These are phyloP conservation scores for Aphelocoma coerulescens DNA, from an alignment of 2,113 vertebrate species.

Conservation along the genomic window DNA sequence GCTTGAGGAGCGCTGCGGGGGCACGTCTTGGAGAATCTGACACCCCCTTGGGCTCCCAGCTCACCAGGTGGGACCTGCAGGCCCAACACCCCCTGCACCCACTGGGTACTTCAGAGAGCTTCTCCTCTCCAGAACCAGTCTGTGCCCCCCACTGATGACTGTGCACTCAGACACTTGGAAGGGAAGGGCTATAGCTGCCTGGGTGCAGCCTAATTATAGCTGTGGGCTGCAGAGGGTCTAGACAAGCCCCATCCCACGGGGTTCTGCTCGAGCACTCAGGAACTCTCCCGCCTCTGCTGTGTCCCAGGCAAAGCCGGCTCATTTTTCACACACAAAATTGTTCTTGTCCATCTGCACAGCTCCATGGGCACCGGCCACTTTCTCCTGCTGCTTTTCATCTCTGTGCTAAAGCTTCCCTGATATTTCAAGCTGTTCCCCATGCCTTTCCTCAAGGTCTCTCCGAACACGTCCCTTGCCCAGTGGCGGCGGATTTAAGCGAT, in stretches of 20 bases:
- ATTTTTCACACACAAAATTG: background rate
- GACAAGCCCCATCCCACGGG: background rate
- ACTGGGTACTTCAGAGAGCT: accelerated
- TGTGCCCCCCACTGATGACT: background rate
- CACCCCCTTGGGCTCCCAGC: background rate
- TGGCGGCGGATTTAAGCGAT: accelerated
- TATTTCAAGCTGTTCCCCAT: background rate
- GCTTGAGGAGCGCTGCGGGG: background rate
- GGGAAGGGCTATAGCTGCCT: background rate
- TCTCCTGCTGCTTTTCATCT: background rate
- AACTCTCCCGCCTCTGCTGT: background rate
- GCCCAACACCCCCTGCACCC: background rate
- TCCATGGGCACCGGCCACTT: background rate
- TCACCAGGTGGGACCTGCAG: background rate
- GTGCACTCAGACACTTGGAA: accelerated
- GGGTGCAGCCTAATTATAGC: background rate
- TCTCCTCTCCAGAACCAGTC: accelerated
- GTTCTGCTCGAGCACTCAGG: background rate
- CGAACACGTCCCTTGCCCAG: accelerated
- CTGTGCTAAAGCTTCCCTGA: background rate
- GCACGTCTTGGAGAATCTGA: background rate
- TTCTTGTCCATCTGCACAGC: background rate
- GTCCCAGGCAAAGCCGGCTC: background rate
- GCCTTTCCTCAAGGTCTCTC: background rate
- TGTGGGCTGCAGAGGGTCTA: background rate